Conservation (phyloP, 2,888 invertebrate species). For the Reticulitermes lucifugus region DNA sequence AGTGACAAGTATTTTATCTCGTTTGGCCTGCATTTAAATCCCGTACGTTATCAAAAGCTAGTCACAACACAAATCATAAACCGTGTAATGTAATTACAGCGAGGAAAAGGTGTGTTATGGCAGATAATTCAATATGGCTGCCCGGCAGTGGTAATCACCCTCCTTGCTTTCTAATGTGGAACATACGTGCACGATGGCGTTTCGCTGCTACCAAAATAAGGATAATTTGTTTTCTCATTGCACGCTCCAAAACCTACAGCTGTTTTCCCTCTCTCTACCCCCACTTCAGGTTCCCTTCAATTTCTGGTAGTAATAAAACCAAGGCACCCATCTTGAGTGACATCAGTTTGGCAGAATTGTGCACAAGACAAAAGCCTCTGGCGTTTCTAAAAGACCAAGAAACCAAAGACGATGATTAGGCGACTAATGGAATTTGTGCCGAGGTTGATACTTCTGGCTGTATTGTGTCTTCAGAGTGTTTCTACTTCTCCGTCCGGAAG, state of each 20-base stretch:
- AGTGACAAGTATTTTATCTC: slow-evolving; percentile 24
- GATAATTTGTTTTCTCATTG: slow-evolving; percentile 40
- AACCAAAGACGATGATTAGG: not conserved
- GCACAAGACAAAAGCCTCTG: not conserved
- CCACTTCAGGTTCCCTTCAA: slow-evolving; percentile 17
- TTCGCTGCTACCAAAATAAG: slow-evolving; percentile 8
- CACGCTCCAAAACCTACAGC: slow-evolving; percentile 38
- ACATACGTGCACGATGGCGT: slow-evolving; percentile 12
- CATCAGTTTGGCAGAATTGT: not conserved
- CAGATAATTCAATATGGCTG: not conserved
- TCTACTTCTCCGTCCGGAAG: not conserved
- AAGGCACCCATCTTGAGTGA: not conserved
- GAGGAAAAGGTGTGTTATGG: slow-evolving; percentile 12
- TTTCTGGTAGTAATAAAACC: slow-evolving; percentile 35
- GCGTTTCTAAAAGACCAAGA: not conserved
- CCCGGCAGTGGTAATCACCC: not conserved
- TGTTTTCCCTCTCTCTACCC: slow-evolving; percentile 15
- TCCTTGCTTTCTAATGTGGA: slow-evolving; percentile 36
- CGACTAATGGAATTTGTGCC: not conserved
- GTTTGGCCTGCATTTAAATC: not conserved
- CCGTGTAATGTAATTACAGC: slow-evolving; percentile 7
- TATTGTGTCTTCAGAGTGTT: not conserved
- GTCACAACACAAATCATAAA: not conserved
- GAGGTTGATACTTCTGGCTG: not conserved
- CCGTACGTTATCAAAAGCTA: not conserved